Evolutionary conservation across 1,140 invertebrate genomes (phyloP).

Genomic region (Saccostrea echinata): DNA sequence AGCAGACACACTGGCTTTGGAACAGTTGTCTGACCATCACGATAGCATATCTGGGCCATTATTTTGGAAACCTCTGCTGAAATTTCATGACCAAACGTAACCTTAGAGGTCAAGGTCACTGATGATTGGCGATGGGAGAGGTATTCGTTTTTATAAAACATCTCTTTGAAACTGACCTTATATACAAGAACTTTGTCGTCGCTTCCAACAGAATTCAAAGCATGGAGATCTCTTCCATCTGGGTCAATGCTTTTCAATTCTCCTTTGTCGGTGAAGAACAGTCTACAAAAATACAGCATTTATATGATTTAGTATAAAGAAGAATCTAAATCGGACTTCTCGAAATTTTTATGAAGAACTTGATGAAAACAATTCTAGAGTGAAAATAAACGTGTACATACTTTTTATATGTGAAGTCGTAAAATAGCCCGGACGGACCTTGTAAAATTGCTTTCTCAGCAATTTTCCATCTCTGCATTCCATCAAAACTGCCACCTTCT

Average conservation of each 20-base stretch:
- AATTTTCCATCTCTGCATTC: slow-evolving; percentile 12
- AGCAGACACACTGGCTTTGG: too few species aligned
- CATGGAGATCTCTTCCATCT: not conserved
- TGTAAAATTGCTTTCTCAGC: not conserved
- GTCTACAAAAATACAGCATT: not conserved
- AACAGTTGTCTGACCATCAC: too few species aligned
- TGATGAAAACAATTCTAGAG: not conserved
- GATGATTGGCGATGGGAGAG: not conserved
- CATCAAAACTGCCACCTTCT: slow-evolving; percentile 36
- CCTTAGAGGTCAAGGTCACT: too few species aligned
- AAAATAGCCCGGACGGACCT: slow-evolving; percentile 22
- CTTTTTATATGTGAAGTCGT: slow-evolving; percentile 17
- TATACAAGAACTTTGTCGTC: slow-evolving; percentile 31
- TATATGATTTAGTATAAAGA: not conserved
- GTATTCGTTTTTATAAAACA: not conserved
- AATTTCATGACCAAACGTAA: too few species aligned
- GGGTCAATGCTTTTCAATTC: slow-evolving; percentile 24
- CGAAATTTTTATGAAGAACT: not conserved
- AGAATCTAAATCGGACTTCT: too few species aligned
- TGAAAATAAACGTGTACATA: not conserved
- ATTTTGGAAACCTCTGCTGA: too few species aligned
- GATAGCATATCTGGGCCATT: too few species aligned
- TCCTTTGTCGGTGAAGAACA: slow-evolving; percentile 23
- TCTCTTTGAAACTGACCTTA: slow-evolving; percentile 7
- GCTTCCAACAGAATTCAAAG: slow-evolving; percentile 38